These are phyloP conservation scores for Drosophila infuscata DNA, from an alignment of 2,888 invertebrate species.

Conservation along the genomic window DNA sequence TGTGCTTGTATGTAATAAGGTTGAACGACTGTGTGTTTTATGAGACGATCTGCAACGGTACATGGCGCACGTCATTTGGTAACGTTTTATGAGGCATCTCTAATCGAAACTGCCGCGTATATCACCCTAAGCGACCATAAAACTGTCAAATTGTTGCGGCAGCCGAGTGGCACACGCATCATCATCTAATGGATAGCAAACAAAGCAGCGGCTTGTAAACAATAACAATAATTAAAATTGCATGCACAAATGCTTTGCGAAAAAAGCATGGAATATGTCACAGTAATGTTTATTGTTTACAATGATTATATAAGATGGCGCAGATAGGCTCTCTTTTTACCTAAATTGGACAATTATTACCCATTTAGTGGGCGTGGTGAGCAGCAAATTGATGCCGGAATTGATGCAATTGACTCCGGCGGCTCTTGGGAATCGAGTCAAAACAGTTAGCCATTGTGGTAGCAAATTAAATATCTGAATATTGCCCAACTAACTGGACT, in stretches of 20 bases:
- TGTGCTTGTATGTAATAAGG: background rate
- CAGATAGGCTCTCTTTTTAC: conserved; percentile 2
- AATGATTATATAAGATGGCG: conserved; percentile 50
- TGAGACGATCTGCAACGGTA: conserved; percentile 38
- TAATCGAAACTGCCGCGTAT: conserved; percentile 33
- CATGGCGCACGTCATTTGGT: conserved; percentile 17
- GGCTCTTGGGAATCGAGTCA: conserved; percentile 43
- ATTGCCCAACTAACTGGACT: conserved; percentile 8
- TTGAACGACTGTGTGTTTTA: conserved; percentile 4
- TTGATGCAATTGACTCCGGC: conserved; percentile 13
- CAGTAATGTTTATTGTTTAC: conserved; percentile 45
- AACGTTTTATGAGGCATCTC: conserved; percentile 67
- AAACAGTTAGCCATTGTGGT: conserved; percentile 35
- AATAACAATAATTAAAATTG: conserved; percentile 75
- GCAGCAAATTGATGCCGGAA: background rate
- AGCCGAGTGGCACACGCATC: conserved; percentile 28
- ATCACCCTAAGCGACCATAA: conserved; percentile 58
- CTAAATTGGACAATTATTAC: conserved; percentile 44
- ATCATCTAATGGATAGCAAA: conserved; percentile 68
- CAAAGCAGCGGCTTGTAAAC: conserved; percentile 64
- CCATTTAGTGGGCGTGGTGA: conserved; percentile 20
- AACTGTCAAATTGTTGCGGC: conserved; percentile 50
- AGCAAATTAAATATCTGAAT: too few relatives aligned
- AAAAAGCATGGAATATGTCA: conserved; percentile 50
- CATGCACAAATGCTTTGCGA: conserved; percentile 67